Percentiles rank a stretch among this genome's conserved stretches.
phyloP scores from a whole-genome alignment of 2,888 invertebrate species.

The Caenorhabditis sp. region DNA sequence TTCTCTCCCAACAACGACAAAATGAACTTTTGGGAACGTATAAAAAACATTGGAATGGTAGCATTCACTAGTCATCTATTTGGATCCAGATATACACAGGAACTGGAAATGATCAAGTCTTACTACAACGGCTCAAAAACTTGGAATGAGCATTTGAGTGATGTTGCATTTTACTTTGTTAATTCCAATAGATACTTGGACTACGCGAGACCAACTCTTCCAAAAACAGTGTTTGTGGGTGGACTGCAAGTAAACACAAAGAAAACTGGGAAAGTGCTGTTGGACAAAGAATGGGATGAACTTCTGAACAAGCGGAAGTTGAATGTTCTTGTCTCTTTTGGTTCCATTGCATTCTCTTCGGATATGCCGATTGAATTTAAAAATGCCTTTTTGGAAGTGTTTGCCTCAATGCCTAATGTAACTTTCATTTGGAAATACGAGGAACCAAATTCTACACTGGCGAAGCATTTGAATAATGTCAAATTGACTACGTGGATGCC shows the following conservation, averaged over 20 bases:
- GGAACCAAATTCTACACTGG: constrained; percentile 47
- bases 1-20: constrained; percentile 40
- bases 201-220: constrained; percentile 53
- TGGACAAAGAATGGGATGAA: constrained; percentile 47
- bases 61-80: constrained; percentile 36
- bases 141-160: constrained; percentile 48
- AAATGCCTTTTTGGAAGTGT: constrained; percentile 47
- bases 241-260: constrained; percentile 62
- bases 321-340: constrained; percentile 65
- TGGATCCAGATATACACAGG: constrained; percentile 16
- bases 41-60: constrained; percentile 31
- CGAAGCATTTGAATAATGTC: constrained; percentile 54
- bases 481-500: constrained; percentile 62
- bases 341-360: constrained; percentile 55
- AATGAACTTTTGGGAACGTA: constrained; percentile 40
- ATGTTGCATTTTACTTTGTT: constrained; percentile 46
- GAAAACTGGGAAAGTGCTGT: constrained; percentile 21
- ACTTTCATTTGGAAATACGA: constrained; percentile 71
- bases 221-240: constrained; percentile 59
- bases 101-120: constrained; percentile 23
- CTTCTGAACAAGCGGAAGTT: constrained; percentile 34
- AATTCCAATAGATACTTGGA: constrained; percentile 61
- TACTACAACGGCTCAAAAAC: constrained; percentile 30
- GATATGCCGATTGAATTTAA: constrained; percentile 58
- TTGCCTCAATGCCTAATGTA: constrained; percentile 48